Evolutionary conservation across 2,797 vertebrate species (phyloP).

Genomic region (Eutrigla gurnardus): DNA sequence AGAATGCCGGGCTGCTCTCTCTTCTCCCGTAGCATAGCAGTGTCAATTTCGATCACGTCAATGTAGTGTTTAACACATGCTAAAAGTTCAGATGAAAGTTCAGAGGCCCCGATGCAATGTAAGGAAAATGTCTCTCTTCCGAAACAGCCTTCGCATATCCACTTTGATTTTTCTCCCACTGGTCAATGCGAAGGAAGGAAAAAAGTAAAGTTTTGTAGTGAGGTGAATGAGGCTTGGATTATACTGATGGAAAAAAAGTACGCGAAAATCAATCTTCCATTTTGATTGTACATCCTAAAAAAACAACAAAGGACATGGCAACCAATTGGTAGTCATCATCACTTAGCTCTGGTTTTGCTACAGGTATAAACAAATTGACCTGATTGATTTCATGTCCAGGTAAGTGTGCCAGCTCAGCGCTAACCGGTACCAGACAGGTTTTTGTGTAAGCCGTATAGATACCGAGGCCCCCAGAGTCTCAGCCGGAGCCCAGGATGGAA

Average conservation of each 20-base stretch:
- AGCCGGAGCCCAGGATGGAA: constrained; percentile 74
- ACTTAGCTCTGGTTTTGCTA: constrained; percentile 79
- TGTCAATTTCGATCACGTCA: constrained; percentile 79
- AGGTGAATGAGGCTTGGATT: constrained; percentile 72
- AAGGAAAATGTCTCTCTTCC: constrained; percentile 63
- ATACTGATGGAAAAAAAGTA: constrained; percentile 48
- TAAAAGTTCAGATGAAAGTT: constrained; percentile 71
- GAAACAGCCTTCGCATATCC: constrained; percentile 63
- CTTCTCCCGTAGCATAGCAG: constrained; percentile 65
- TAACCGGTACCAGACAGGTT: constrained; percentile 84
- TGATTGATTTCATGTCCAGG: constrained; percentile 87
- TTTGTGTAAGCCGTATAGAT: constrained; percentile 80
- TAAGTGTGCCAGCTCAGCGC: constrained; percentile 78
- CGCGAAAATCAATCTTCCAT: constrained; percentile 50
- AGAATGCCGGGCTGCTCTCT: constrained; percentile 56
- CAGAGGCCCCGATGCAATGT: constrained; percentile 54
- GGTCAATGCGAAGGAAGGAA: constrained; percentile 60
- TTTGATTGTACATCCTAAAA: constrained; percentile 53
- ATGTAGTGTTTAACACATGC: constrained; percentile 70
- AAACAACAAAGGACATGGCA: constrained; percentile 44
- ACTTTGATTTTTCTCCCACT: constrained; percentile 66
- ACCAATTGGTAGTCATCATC: constrained; percentile 84
- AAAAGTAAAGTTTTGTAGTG: constrained; percentile 55
- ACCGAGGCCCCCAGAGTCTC: constrained; percentile 49
- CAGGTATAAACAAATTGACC: constrained; percentile 82